phyloP scores from a whole-genome alignment of 2,888 invertebrate species.

The Atrina japonica region DNA sequence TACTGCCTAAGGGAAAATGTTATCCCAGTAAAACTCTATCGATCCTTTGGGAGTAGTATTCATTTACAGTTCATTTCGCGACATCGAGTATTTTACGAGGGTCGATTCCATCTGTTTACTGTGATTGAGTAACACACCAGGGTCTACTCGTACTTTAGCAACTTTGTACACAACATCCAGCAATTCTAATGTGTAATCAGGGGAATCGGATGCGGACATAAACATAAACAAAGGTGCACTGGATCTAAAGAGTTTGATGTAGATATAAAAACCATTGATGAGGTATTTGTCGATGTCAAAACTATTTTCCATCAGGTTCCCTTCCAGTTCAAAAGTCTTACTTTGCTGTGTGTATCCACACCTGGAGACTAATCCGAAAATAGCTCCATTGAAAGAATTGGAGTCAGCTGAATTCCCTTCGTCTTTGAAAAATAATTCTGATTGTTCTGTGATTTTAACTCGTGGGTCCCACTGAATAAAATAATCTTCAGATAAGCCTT shows the following conservation, averaged over 20 bases:
- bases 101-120: constrained; percentile 2
- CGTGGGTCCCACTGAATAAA: constrained; percentile 15
- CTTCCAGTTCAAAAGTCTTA: no score
- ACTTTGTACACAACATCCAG: no score
- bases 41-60: constrained; percentile 29
- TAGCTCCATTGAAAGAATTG: constrained; percentile 19
- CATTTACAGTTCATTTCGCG: constrained; percentile 25
- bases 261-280: constrained; percentile 23
- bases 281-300: constrained; percentile 22
- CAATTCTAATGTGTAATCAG: constrained; percentile 11
- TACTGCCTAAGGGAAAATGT: no score
- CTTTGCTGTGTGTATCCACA: no score
- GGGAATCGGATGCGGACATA: neutral
- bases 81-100: constrained; percentile 22
- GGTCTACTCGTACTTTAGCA: constrained; percentile 5
- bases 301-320: constrained; percentile 18
- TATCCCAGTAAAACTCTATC: no score
- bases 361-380: no score
- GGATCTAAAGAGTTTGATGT: no score
- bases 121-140: constrained; percentile 12
- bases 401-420: constrained; percentile 10
- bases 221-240: no score
- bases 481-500: constrained; percentile 17
- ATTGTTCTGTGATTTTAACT: constrained; percentile 15
- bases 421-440: no score